Evolutionary conservation across 2,113 vertebrate genomes (phyloP).

Genomic region (Scomber scombrus): DNA sequence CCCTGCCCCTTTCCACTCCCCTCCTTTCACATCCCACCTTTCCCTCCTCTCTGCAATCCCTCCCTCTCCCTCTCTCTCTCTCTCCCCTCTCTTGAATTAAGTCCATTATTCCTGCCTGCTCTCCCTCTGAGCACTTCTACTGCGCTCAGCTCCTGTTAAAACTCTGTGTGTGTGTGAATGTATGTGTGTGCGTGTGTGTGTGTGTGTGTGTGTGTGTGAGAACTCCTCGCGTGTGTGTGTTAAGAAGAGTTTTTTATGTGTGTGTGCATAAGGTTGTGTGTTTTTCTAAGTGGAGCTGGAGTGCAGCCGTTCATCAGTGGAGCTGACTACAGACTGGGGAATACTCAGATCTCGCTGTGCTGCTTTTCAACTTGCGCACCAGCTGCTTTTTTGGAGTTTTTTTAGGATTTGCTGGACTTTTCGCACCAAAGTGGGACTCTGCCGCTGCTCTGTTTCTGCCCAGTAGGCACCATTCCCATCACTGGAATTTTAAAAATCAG

Average conservation of each 20-base stretch:
- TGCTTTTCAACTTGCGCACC: slow-evolving; percentile 61
- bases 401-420: slow-evolving; percentile 33
- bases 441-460: slow-evolving; percentile 40
- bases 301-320: slow-evolving; percentile 71
- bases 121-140: slow-evolving; percentile 73
- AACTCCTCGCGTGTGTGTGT: slow-evolving; percentile 64
- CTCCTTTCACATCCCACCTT: slow-evolving; percentile 73
- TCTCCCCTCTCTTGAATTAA: slow-evolving; percentile 78
- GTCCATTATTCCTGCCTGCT: slow-evolving; percentile 82
- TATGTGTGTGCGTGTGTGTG: slow-evolving; percentile 46
- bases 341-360: slow-evolving; percentile 59
- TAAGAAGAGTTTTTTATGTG: slow-evolving; percentile 59
- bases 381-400: slow-evolving; percentile 57
- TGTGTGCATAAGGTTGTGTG: slow-evolving; percentile 67
- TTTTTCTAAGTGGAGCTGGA: slow-evolving; percentile 75
- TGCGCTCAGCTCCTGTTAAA: slow-evolving; percentile 68
- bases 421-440: slow-evolving; percentile 49
- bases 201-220: slow-evolving; percentile 55
- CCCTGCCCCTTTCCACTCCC: slow-evolving; percentile 70
- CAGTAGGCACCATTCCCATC: slow-evolving; percentile 39
- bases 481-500: slow-evolving; percentile 43
- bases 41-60: slow-evolving; percentile 61
- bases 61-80: slow-evolving; percentile 47
- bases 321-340: slow-evolving; percentile 64
- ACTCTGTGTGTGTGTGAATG: slow-evolving; percentile 44